Conservation (phyloP, 2,888 invertebrate species). For the Hybos culiciformis region DNA sequence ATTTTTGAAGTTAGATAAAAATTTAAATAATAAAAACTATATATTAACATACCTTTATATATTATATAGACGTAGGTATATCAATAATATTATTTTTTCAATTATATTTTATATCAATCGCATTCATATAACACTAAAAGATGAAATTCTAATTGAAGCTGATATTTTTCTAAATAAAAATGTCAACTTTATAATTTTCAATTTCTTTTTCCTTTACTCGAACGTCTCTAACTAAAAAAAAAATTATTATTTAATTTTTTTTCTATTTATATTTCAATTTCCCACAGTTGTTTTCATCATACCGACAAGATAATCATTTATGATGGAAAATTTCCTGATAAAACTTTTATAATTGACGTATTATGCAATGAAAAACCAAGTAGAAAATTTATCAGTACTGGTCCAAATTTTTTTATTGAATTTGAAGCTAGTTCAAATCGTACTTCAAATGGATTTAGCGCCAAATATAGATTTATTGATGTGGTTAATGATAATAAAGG, state of each 20-base stretch:
- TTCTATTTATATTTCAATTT: background rate
- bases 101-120: no score
- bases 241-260: background rate
- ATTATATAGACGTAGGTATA: no score
- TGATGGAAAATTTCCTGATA: constrained; percentile 57
- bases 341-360: constrained; percentile 63
- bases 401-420: constrained; percentile 65
- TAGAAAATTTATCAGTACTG: constrained; percentile 69
- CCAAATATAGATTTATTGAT: constrained; percentile 30
- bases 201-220: no score
- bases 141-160: no score
- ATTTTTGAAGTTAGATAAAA: no score
- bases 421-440: constrained; percentile 64
- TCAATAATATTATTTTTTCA: no score
- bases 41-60: no score
- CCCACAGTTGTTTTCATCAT: constrained; percentile 58
- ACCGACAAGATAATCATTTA: constrained; percentile 75
- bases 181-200: no score
- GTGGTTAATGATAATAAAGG: constrained; percentile 14
- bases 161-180: no score
- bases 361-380: constrained; percentile 69
- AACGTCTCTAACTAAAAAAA: background rate
- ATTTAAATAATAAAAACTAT: no score
- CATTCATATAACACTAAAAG: no score
- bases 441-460: constrained; percentile 34